phyloP scores from a whole-genome alignment of 2,888 invertebrate species.

The Cryptus viduatorius region DNA sequence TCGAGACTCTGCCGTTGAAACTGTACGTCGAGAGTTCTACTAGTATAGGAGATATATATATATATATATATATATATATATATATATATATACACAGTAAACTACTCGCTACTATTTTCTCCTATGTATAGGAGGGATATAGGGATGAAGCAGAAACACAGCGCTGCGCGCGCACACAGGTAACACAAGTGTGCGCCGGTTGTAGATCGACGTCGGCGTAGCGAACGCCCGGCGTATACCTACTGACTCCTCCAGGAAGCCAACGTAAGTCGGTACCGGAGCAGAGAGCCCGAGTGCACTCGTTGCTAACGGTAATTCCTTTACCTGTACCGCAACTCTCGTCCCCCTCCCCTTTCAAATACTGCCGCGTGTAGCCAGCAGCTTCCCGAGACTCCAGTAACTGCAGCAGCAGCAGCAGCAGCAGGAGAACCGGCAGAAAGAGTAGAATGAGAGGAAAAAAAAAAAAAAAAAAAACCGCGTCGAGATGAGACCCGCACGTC shows the following conservation, averaged over 20 bases:
- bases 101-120: slow-evolving; percentile 45
- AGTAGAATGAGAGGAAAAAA: slow-evolving; percentile 32
- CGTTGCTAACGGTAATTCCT: slow-evolving; percentile 83
- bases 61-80: neutral
- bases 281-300: slow-evolving; percentile 80
- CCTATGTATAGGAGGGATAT: slow-evolving; percentile 9
- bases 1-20: slow-evolving; percentile 3
- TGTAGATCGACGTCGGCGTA: slow-evolving; percentile 25
- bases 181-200: slow-evolving; percentile 25
- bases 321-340: slow-evolving; percentile 83
- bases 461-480: slow-evolving; percentile 31
- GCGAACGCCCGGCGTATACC: slow-evolving; percentile 38
- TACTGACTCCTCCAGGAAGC: slow-evolving; percentile 64
- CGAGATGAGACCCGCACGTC: slow-evolving; percentile 69
- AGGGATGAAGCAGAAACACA: slow-evolving; percentile 44
- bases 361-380: slow-evolving; percentile 50
- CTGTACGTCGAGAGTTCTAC: slow-evolving; percentile 19
- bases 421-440: slow-evolving; percentile 45
- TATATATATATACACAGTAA: neutral
- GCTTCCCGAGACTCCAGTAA: slow-evolving; percentile 52
- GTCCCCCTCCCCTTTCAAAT: slow-evolving; percentile 63
- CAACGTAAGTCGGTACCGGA: slow-evolving; percentile 69
- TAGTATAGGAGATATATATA: no score
- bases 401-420: slow-evolving; percentile 33
- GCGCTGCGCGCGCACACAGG: neutral